These are phyloP conservation scores for Fragum sueziense DNA, from an alignment of 2,888 invertebrate species.

Conservation along the genomic window DNA sequence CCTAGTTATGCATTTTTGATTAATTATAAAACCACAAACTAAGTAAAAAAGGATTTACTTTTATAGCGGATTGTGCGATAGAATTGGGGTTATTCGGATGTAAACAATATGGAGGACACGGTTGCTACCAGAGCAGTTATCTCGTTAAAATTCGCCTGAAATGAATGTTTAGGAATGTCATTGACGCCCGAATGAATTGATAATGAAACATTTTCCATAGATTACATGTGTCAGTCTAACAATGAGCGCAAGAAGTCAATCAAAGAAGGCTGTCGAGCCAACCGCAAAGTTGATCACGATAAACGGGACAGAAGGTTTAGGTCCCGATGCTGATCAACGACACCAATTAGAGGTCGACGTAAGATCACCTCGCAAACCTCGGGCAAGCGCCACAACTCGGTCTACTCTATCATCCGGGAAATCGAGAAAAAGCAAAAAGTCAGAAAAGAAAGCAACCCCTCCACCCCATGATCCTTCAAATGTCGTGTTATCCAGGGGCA, in stretches of 20 bases:
- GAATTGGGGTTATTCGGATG: not conserved
- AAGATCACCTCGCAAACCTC: constrained; percentile 29
- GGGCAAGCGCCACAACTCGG: constrained; percentile 37
- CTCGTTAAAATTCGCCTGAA: not conserved
- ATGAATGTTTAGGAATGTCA: too few relatives aligned
- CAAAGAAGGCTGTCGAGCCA: not conserved
- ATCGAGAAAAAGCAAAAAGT: constrained; percentile 42
- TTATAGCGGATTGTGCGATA: too few relatives aligned
- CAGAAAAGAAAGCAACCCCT: constrained; percentile 17
- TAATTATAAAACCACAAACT: too few relatives aligned
- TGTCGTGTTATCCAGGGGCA: constrained; percentile 60
- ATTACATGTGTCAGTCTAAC: too few relatives aligned
- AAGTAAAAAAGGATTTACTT: too few relatives aligned
- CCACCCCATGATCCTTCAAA: not conserved
- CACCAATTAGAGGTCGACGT: constrained; percentile 46
- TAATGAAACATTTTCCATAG: too few relatives aligned
- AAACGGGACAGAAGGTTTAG: not conserved
- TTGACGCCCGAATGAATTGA: too few relatives aligned
- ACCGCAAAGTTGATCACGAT: not conserved
- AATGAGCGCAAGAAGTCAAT: constrained; percentile 2
- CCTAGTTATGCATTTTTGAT: too few relatives aligned
- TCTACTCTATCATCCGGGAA: constrained; percentile 51
- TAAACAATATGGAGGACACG: constrained; percentile 72
- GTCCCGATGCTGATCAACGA: constrained; percentile 48
- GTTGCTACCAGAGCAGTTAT: constrained; percentile 47